phyloP scores from a whole-genome alignment of 2,797 vertebrate genomes.

The Chanos chanos region DNA sequence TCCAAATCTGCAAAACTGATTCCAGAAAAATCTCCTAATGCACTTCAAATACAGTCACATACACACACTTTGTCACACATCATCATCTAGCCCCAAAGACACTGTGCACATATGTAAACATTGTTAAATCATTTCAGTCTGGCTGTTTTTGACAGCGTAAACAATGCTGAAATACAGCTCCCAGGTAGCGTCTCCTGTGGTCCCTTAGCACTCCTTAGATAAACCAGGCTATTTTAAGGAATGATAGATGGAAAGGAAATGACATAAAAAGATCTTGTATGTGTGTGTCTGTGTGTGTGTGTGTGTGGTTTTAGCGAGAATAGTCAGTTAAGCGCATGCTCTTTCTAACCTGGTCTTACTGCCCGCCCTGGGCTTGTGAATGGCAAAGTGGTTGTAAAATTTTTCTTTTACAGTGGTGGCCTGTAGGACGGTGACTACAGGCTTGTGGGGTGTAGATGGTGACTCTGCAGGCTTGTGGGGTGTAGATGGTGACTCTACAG shows the following conservation, averaged over 20 bases:
- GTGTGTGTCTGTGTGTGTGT: too few species aligned
- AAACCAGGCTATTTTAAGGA: constrained; percentile 40
- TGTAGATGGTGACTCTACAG: constrained; percentile 34
- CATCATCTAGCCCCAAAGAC: background rate
- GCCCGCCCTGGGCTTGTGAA: constrained; percentile 50
- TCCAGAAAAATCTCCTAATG: constrained; percentile 5
- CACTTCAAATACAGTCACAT: background rate
- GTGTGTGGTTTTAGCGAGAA: too few species aligned
- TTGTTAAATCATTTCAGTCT: constrained; percentile 18
- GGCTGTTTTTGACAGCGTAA: background rate
- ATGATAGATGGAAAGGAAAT: constrained; percentile 42
- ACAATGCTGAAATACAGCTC: constrained; percentile 1
- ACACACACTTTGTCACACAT: constrained; percentile 3
- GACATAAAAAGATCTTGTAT: too few species aligned
- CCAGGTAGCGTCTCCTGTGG: background rate
- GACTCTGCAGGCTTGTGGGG: constrained; percentile 10
- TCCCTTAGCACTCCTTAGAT: constrained; percentile 16
- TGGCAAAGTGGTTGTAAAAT: constrained; percentile 45
- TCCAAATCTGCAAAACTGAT: constrained; percentile 12
- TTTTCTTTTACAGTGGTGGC: constrained; percentile 31
- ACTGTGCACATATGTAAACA: constrained; percentile 29
- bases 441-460: constrained; percentile 37
- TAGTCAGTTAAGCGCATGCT: constrained; percentile 41
- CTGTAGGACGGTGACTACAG: constrained; percentile 12
- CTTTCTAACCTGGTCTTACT: constrained; percentile 61